Evolutionary conservation across 2,888 invertebrate genomes (phyloP).

Genomic region (Noctua comes): DNA sequence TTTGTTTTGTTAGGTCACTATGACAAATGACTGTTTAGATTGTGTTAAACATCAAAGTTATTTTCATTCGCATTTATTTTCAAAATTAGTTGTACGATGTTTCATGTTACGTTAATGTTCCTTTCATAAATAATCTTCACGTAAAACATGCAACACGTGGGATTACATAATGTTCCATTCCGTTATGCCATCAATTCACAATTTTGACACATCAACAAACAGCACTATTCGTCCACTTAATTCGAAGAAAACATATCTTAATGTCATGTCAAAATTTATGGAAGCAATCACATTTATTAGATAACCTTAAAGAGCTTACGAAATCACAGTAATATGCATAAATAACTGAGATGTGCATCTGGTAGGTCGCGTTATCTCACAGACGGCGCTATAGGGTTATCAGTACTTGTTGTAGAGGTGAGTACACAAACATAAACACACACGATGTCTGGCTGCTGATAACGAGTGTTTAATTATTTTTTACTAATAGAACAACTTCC

Average conservation of each 20-base stretch:
- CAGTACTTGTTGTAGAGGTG: constrained; percentile 53
- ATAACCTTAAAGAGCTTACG: constrained; percentile 56
- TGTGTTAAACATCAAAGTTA: constrained; percentile 41
- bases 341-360: constrained; percentile 60
- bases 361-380: constrained; percentile 63
- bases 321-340: constrained; percentile 57
- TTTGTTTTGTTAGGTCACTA: constrained; percentile 1
- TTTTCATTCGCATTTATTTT: constrained; percentile 38
- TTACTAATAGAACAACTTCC: constrained; percentile 44
- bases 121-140: constrained; percentile 58
- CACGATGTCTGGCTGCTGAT: constrained; percentile 53
- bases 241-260: constrained; percentile 42
- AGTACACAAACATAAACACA: constrained; percentile 59
- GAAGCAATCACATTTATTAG: constrained; percentile 56
- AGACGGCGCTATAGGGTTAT: constrained; percentile 67
- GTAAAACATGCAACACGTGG: constrained; percentile 50
- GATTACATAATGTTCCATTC: constrained; percentile 52
- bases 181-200: constrained; percentile 55
- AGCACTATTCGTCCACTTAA: constrained; percentile 44
- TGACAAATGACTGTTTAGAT: constrained; percentile 23
- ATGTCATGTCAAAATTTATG: constrained; percentile 61
- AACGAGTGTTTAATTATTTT: constrained; percentile 55
- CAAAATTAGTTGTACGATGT: constrained; percentile 35
- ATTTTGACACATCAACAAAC: constrained; percentile 65
- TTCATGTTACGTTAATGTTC: constrained; percentile 37